A percentile compares a stretch with the other conserved stretches of the same genome.
These are phyloP conservation scores for Graptemys geographica DNA, from an alignment of 2,797 vertebrate species.

Conservation along the genomic window DNA sequence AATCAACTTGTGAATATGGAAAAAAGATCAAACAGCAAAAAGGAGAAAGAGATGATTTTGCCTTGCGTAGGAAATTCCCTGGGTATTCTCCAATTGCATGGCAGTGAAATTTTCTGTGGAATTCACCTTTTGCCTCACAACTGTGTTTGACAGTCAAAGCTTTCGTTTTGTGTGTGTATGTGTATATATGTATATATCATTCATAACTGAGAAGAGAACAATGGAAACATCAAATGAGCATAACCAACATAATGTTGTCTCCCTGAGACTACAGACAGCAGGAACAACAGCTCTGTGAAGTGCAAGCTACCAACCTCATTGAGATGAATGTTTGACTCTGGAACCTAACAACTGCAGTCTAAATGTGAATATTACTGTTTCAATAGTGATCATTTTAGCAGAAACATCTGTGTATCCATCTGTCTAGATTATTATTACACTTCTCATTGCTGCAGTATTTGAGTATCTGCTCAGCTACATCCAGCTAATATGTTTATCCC, in stretches of 20 bases:
- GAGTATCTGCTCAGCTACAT: background rate
- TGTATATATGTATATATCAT: background rate
- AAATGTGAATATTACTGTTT: background rate
- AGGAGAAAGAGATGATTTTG: background rate
- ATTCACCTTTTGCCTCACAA: background rate
- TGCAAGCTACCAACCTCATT: background rate
- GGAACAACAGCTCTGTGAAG: background rate
- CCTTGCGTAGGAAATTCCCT: rapidly evolving
- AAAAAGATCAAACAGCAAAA: background rate
- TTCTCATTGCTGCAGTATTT: background rate
- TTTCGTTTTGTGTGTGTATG: background rate
- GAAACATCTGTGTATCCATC: background rate
- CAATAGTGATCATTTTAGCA: background rate
- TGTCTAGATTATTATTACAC: background rate
- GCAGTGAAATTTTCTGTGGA: background rate
- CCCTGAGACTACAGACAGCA: background rate
- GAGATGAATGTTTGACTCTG: background rate
- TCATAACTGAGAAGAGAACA: background rate
- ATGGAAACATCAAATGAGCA: background rate
- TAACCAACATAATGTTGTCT: background rate
- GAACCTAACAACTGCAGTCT: background rate
- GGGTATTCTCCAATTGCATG: background rate
- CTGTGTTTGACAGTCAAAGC: background rate
- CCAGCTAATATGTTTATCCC: background rate
- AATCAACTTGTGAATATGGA: background rate